Base-by-base conservation (phyloP, 2,888 invertebrate species). In the Melanophora roralis region DNA sequence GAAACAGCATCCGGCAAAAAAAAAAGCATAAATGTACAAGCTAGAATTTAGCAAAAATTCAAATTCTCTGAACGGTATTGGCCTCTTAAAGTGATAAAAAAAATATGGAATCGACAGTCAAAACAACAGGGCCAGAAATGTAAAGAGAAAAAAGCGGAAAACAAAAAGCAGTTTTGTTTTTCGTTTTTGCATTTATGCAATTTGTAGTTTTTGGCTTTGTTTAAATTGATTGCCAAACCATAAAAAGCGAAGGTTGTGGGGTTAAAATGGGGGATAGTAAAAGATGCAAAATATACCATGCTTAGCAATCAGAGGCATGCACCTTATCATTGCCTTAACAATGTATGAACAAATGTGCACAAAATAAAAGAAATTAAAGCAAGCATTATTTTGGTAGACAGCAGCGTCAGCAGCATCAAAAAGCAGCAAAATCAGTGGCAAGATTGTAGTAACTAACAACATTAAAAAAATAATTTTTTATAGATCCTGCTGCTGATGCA, bases 211-310 rank as follows among this genome's bases (percentile, higher is more conserved):
- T 64, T 62, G 21, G 62, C 55, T 64, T 76, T 65, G 67, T 64
- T 80, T 57, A 62, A 76, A 76, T 68, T 76, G 72, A 76, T 80
- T 68, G 80, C 62, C 51, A 43, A 40, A 51, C 72, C 53, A 62
- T 49, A 49, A 12, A 19, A 49, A n/a, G 71, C 19, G 45, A 53
- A 38, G 59, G 59, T 21, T 32, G 32, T 43, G 8, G 38, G 32
- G 19, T n/a, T n/a, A n/a, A n/a, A n/a, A n/a, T n/a, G n/a, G n/a
- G n/a, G n/a, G n/a, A n/a, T n/a, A n/a, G n/a, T n/a, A n/a, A n/a
- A n/a, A 21, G 6, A 45, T 11, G 5, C 12, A 27, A 6, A 19
- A 57, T 27, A 49, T 16, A 34, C 57, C 38, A 38, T 65, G 11
- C 49, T 53, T 60, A 60, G 64, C 62, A 80, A 75, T 67, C 65